phyloP scores from a whole-genome alignment of 2,797 vertebrate species.

The Tenualosa thibaudeaui region DNA sequence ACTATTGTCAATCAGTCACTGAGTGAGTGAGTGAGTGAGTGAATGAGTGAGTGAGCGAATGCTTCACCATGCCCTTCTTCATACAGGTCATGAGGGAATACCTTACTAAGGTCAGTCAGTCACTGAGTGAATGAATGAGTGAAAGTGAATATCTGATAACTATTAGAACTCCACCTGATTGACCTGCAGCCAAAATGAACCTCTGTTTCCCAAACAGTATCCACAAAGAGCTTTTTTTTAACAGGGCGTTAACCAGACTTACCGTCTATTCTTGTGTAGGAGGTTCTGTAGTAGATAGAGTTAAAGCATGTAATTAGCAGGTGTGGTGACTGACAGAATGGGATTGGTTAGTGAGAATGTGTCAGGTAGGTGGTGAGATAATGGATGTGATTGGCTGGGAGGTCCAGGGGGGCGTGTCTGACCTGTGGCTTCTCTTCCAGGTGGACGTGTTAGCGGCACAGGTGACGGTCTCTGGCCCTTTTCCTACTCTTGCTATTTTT shows the following conservation, averaged over 20 bases:
- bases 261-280: neutral
- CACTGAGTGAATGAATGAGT: too few species aligned
- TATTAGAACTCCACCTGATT: too few species aligned
- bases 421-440: constrained; percentile 82
- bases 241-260: too few species aligned
- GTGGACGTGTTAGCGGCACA: constrained; percentile 85
- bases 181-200: too few species aligned
- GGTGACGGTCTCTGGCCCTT: constrained; percentile 83
- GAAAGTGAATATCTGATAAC: too few species aligned
- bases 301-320: neutral
- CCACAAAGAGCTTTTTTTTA: too few species aligned
- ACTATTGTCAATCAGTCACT: constrained; percentile 81
- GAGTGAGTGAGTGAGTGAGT: neutral
- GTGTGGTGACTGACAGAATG: neutral
- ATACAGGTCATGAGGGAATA: too few species aligned
- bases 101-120: neutral
- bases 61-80: too few species aligned
- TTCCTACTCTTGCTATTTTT: constrained; percentile 62
- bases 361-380: neutral
- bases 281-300: neutral
- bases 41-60: neutral
- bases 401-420: constrained; percentile 19
- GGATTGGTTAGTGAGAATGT: neutral
- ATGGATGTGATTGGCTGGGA: neutral
- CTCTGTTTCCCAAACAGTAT: too few species aligned